Conservation (phyloP, 2,797 vertebrate species). For the Galagoides demidoff region DNA sequence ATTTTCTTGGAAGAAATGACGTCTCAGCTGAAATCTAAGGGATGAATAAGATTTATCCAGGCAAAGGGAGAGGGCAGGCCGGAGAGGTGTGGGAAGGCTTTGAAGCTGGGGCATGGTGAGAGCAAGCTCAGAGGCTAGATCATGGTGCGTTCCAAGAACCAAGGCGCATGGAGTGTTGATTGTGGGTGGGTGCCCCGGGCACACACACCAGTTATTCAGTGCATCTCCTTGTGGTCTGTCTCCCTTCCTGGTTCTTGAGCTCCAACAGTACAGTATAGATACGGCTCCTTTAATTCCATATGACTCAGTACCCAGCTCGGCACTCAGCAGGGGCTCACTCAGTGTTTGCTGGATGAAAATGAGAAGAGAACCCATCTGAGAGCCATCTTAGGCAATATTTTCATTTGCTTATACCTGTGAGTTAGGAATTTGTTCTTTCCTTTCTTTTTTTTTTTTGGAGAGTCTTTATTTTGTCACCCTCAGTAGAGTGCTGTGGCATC, state of each 20-base stretch:
- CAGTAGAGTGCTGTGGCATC: no score
- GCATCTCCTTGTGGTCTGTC: neutral
- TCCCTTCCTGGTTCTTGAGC: neutral
- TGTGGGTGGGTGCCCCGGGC: neutral
- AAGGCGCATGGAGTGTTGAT: neutral
- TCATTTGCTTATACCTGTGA: neutral
- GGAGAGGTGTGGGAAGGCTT: neutral
- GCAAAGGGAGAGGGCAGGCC: neutral
- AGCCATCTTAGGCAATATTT: neutral
- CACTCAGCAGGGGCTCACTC: neutral
- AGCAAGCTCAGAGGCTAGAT: neutral
- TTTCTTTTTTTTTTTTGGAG: no score
- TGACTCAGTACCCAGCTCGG: neutral
- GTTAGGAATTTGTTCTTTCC: neutral
- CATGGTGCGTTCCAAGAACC: neutral
- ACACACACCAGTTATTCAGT: fast-evolving
- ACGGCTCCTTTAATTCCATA: neutral
- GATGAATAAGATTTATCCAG: slow-evolving; percentile 34
- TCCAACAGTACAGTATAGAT: neutral
- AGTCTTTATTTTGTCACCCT: no score
- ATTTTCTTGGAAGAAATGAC: slow-evolving; percentile 62
- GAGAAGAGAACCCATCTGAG: neutral
- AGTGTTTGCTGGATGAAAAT: neutral
- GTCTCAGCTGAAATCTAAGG: slow-evolving; percentile 61
- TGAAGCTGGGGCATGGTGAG: neutral